Evolutionary conservation across 2,888 invertebrate genomes (phyloP).

Genomic region (Acrobasis repandana): DNA sequence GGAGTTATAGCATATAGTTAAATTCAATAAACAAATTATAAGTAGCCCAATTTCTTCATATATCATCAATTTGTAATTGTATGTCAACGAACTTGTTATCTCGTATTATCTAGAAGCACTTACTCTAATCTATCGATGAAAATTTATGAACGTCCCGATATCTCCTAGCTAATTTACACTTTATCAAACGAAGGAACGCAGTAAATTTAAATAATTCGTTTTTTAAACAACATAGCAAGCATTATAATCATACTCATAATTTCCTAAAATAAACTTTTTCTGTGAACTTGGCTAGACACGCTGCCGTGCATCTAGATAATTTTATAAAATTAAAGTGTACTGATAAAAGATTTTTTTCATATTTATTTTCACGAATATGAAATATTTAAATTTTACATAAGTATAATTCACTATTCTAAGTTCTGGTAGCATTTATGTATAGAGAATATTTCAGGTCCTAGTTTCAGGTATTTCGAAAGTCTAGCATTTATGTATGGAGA

Average conservation of each 20-base stretch:
- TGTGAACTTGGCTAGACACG: too few relatives aligned
- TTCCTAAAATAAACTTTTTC: background rate
- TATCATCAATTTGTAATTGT: conserved; percentile 39
- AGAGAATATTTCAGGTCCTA: too few relatives aligned
- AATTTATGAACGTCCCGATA: conserved; percentile 36
- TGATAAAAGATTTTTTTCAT: too few relatives aligned
- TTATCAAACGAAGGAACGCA: conserved; percentile 16
- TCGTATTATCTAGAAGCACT: conserved; percentile 57
- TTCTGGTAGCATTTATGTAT: too few relatives aligned
- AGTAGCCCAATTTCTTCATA: conserved; percentile 12
- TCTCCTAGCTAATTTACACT: conserved; percentile 22
- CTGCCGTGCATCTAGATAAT: too few relatives aligned
- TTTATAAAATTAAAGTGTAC: too few relatives aligned
- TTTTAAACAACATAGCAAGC: background rate
- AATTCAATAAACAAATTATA: background rate
- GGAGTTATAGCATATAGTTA: background rate
- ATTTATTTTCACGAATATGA: too few relatives aligned
- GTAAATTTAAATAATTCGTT: conserved; percentile 23
- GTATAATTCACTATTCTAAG: too few relatives aligned
- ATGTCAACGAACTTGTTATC: conserved; percentile 63
- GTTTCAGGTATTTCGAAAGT: too few relatives aligned
- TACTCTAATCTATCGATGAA: conserved; percentile 60
- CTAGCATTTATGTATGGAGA: too few relatives aligned
- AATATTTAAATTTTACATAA: too few relatives aligned
- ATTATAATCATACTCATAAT: background rate